A percentile compares a stretch with the other conserved stretches of the same genome.
phyloP scores from a whole-genome alignment of 2,797 vertebrate species.

The Cercopithecus hamlyni region DNA sequence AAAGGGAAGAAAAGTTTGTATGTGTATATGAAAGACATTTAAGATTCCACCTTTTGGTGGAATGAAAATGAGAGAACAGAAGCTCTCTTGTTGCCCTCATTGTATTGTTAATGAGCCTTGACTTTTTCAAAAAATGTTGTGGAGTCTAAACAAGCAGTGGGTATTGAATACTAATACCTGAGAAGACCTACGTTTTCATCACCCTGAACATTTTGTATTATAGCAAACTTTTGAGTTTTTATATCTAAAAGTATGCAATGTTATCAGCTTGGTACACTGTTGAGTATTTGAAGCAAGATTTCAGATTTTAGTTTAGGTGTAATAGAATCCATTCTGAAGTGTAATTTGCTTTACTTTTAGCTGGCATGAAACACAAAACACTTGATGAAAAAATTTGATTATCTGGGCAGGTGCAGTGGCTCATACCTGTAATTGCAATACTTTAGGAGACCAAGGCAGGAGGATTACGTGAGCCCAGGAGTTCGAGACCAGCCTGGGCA shows the following conservation, averaged over 20 bases:
- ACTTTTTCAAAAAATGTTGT: constrained; percentile 51
- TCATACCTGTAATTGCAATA: no score
- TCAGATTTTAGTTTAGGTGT: constrained; percentile 25
- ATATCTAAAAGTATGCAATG: neutral
- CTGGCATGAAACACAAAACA: neutral
- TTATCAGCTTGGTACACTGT: neutral
- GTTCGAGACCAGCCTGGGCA: neutral
- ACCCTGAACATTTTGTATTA: constrained; percentile 31
- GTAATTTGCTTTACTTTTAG: constrained; percentile 5
- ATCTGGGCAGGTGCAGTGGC: neutral
- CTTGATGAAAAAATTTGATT: neutral
- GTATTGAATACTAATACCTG: constrained; percentile 23
- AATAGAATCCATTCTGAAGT: constrained; percentile 23
- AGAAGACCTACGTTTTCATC: constrained; percentile 7
- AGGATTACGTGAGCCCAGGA: neutral
- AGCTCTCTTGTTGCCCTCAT: neutral
- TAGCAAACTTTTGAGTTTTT: neutral
- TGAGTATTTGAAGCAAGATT: constrained; percentile 38
- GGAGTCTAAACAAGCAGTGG: neutral
- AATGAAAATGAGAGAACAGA: neutral
- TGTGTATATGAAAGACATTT: constrained; percentile 12
- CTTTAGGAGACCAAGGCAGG: neutral
- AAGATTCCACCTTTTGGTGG: neutral
- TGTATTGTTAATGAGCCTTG: constrained; percentile 20
- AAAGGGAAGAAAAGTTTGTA: neutral